phyloP scores from a whole-genome alignment of 2,113 vertebrate species.

The Mesocricetus auratus region DNA sequence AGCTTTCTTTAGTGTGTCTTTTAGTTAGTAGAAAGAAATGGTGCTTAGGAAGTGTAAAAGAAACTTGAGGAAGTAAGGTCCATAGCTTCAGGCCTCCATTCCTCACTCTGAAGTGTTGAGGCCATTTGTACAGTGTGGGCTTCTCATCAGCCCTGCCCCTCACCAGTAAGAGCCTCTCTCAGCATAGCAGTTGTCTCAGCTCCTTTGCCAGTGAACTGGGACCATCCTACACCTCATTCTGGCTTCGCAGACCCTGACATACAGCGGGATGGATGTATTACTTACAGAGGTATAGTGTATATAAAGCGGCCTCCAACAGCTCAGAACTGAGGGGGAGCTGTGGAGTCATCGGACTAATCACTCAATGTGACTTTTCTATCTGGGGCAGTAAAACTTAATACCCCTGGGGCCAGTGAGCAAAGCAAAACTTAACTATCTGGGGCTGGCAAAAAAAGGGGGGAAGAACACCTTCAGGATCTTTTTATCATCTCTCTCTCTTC shows the following conservation, averaged over 20 bases:
- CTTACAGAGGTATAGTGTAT: no score
- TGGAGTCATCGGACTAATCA: background rate
- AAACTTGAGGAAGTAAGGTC: no score
- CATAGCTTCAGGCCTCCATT: background rate
- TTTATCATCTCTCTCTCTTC: background rate
- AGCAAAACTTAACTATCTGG: background rate
- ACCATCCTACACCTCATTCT: background rate
- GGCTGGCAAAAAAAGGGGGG: background rate
- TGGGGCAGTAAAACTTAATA: background rate
- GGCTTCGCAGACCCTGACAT: background rate
- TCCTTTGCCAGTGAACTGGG: background rate
- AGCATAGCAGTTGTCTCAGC: background rate
- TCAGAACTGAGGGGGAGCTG: background rate
- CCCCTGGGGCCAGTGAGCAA: background rate
- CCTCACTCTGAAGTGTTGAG: rapidly evolving
- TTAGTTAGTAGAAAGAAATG: background rate
- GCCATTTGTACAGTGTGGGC: no score
- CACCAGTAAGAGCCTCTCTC: background rate
- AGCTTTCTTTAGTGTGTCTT: background rate
- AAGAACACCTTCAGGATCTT: background rate
- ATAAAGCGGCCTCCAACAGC: background rate
- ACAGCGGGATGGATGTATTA: background rate
- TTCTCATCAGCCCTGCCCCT: background rate
- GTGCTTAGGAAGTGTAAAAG: background rate
- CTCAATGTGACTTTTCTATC: background rate